These are phyloP conservation scores for Penaeus vannamei DNA, from an alignment of 1,140 invertebrate genomes.

Conservation along the genomic window DNA sequence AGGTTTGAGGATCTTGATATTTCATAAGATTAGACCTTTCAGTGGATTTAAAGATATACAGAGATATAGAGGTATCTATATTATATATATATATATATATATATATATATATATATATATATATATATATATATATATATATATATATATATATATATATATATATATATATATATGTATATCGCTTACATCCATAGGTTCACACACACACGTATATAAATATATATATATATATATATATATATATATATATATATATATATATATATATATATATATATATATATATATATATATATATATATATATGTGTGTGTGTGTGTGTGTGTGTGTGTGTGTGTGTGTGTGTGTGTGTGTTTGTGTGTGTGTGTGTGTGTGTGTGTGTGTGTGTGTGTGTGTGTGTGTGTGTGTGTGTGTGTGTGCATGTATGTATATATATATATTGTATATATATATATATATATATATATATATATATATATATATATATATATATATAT, in stretches of 20 bases:
- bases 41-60: too few relatives aligned
- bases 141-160: too few relatives aligned
- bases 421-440: neutral
- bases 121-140: too few relatives aligned
- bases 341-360: neutral
- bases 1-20: too few relatives aligned
- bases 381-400: neutral
- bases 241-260: neutral
- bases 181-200: too few relatives aligned
- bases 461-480: slow-evolving; percentile 11
- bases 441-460: slow-evolving; percentile 1
- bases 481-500: slow-evolving; percentile 17
- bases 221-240: too few relatives aligned
- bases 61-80: too few relatives aligned
- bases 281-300: neutral
- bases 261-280: neutral
- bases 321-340: neutral
- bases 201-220: too few relatives aligned
- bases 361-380: neutral
- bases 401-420: neutral
- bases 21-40: too few relatives aligned
- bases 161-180: too few relatives aligned
- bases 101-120: too few relatives aligned
- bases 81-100: too few relatives aligned
- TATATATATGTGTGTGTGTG: neutral